Evolutionary conservation across 37 sponge, comb jelly and placozoan genomes (phyloP), one percentile per base, ranked within the genome.

Genomic region (Aphrocallistes beatrix): DNA sequence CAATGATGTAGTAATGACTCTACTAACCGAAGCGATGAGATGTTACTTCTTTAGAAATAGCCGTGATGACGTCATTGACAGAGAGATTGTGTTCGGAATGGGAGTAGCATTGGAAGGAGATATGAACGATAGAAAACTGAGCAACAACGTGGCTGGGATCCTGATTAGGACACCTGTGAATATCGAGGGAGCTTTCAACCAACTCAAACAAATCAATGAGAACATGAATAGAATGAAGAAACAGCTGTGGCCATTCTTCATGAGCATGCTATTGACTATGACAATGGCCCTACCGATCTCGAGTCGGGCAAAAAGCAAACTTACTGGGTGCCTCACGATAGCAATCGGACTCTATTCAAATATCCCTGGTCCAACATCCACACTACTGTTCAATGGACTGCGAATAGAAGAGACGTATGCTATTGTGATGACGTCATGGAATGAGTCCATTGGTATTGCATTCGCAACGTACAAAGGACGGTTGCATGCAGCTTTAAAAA

Each of bases 21-120:
- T 60, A 60, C 28, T 60, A 25, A 60, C 75, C 17, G 75, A 60
- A 60, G 10, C 75, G 75, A 32, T 60, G 34, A 60, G 21, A 28
- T 25, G 75, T 19, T 60, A 60, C n/a, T 60, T 60, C 75, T 25
- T 30, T 25, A 3, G 10, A 25, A 19, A 60, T 30, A 19, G 28
- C 8, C 21, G n/a, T 28, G 75, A 30, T 3, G 75, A 60, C 21
- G n/a, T 60, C 3, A 19, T 60, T 25, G 34, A 60, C 10, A 60
- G 21, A 21, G 34, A 60, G n/a, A 60, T 60, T 6, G n/a, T 60
- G 10, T 60, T 60, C n/a, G 75, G 75, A 21, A 25, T 30, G n/a
- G 75, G 17, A 60, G n/a, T 60, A 6, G 75, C 75, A 60, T 32
- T 60, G n/a, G 75, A 60, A 60, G 75, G 75, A 60, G n/a, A 21